phyloP scores from a whole-genome alignment of 1,140 invertebrate species.

The Gryon sp. region DNA sequence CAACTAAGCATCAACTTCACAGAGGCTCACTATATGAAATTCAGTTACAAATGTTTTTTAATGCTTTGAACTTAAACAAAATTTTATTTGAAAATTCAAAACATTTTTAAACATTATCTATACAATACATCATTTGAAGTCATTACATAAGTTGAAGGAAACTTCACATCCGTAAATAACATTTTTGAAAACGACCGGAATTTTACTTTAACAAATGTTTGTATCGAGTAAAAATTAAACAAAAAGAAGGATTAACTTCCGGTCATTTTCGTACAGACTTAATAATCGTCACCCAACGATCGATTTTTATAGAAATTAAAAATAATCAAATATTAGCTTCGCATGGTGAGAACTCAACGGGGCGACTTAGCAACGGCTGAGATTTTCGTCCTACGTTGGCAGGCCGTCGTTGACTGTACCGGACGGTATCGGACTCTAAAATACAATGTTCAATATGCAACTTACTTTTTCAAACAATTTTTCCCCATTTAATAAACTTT shows the following conservation, averaged over 20 bases:
- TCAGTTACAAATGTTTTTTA: slow-evolving; percentile 11
- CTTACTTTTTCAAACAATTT: neutral
- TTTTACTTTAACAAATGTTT: neutral
- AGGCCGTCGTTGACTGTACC: slow-evolving; percentile 78
- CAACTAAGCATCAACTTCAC: slow-evolving; percentile 5
- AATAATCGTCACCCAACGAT: slow-evolving; percentile 21
- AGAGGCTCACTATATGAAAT: slow-evolving; percentile 33
- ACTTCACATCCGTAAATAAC: neutral
- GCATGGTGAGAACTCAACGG: slow-evolving; percentile 28
- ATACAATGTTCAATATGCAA: slow-evolving; percentile 71
- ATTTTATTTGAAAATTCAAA: neutral
- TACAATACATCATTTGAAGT: slow-evolving; percentile 1
- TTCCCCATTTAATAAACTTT: neutral
- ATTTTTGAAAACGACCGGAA: slow-evolving; percentile 30
- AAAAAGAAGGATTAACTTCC: no score
- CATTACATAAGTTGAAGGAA: slow-evolving; percentile 24
- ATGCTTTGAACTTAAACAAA: slow-evolving; percentile 21
- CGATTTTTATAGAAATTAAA: slow-evolving; percentile 32
- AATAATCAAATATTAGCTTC: slow-evolving; percentile 24
- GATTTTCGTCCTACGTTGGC: slow-evolving; percentile 84
- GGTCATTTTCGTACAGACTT: slow-evolving; percentile 55
- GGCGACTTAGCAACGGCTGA: slow-evolving; percentile 81
- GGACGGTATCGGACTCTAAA: slow-evolving; percentile 84
- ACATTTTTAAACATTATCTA: neutral
- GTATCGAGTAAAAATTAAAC: neutral